These are phyloP conservation scores for Lepidocyrtoides sp. DNA, from an alignment of 2,888 invertebrate species.

Conservation along the genomic window DNA sequence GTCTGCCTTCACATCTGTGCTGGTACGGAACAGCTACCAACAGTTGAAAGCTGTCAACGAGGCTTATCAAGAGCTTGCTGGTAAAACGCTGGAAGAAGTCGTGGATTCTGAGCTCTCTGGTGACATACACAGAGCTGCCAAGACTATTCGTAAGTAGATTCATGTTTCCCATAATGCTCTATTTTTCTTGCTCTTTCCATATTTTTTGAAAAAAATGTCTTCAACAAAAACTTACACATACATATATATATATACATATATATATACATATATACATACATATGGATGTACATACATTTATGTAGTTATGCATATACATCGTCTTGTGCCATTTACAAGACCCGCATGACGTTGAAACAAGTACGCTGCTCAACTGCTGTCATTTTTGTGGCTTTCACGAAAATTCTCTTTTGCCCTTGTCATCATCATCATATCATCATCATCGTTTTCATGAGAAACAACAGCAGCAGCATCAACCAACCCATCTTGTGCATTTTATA, in stretches of 20 bases:
- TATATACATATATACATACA: neutral
- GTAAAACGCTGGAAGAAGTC: conserved; percentile 83
- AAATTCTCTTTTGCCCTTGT: conserved; percentile 14
- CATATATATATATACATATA: neutral
- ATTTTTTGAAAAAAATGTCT: conserved; percentile 10
- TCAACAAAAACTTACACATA: neutral
- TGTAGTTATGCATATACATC: too few relatives aligned
- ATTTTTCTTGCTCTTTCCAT: conserved; percentile 27
- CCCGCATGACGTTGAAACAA: conserved; percentile 35
- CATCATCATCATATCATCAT: neutral
- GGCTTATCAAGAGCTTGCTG: conserved; percentile 83
- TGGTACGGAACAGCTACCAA: conserved; percentile 87
- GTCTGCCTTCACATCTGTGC: conserved; percentile 86
- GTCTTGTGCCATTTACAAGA: too few relatives aligned
- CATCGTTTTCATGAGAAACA: neutral
- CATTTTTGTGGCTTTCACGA: conserved; percentile 41
- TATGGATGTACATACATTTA: too few relatives aligned
- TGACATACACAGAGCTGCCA: conserved; percentile 84
- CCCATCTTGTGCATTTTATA: conserved; percentile 41
- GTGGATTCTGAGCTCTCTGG: conserved; percentile 83
- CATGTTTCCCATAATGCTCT: neutral
- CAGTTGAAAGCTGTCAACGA: conserved; percentile 86
- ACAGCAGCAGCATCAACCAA: neutral
- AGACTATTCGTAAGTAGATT: conserved; percentile 84
- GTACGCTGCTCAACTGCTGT: neutral